Percentiles rank a stretch among this genome's conserved stretches.
These are phyloP conservation scores for Harpalus rufipes DNA, from an alignment of 2,888 invertebrate species.

Conservation along the genomic window DNA sequence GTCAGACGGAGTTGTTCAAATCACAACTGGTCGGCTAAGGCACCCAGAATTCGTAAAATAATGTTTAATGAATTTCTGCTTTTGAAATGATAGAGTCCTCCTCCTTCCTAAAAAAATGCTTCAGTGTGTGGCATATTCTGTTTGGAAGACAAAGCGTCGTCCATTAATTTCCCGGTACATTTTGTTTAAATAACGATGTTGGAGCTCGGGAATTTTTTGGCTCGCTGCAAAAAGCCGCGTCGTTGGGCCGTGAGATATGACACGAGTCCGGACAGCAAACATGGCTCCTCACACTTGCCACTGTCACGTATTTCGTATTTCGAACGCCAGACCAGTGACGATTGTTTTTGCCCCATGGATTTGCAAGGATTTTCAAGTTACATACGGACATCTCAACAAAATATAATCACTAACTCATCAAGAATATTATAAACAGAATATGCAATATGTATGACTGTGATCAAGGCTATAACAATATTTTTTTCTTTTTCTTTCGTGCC, in stretches of 20 bases:
- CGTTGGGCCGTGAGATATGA: neutral
- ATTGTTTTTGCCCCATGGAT: constrained; percentile 38
- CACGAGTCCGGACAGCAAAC: constrained; percentile 3
- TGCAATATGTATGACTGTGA: too few relatives aligned
- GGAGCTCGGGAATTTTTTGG: neutral
- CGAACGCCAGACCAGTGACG: neutral
- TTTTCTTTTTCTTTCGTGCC: too few relatives aligned
- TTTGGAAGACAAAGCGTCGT: neutral
- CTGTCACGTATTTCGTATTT: constrained; percentile 50
- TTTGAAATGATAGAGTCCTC: neutral
- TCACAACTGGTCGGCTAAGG: too few relatives aligned
- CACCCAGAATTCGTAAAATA: too few relatives aligned
- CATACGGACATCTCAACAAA: neutral
- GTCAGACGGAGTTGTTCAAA: too few relatives aligned
- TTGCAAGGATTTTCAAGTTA: neutral
- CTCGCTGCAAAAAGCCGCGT: neutral
- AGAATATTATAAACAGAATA: too few relatives aligned
- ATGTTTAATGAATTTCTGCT: neutral
- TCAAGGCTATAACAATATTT: too few relatives aligned
- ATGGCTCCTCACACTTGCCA: constrained; percentile 36
- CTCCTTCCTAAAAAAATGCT: neutral
- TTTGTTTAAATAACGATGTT: neutral
- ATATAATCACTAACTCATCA: neutral
- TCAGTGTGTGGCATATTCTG: neutral
- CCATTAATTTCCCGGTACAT: constrained; percentile 1